Evolutionary conservation across 2,888 invertebrate genomes (phyloP).

Genomic region (Agriopis marginaria): DNA sequence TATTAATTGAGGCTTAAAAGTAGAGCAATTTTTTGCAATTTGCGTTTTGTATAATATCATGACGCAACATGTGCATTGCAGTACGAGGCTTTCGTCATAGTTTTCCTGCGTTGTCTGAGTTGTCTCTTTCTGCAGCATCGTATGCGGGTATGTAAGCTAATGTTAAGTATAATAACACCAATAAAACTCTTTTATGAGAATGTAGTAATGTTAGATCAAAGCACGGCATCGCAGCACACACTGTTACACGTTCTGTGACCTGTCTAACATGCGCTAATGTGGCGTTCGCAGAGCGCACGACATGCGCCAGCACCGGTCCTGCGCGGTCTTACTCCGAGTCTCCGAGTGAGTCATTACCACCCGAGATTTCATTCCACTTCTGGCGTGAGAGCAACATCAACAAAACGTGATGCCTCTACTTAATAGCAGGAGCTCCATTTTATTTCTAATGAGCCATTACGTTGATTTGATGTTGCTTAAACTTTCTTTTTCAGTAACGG

Average conservation of each 20-base stretch:
- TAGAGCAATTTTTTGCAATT: conserved; percentile 34
- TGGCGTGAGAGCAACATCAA: conserved; percentile 65
- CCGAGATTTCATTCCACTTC: conserved; percentile 40
- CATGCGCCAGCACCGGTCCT: conserved; percentile 37
- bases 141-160: conserved; percentile 54
- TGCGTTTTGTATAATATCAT: conserved; percentile 29
- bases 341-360: conserved; percentile 41
- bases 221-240: conserved; percentile 38
- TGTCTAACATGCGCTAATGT: conserved; percentile 30
- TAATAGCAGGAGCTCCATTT: conserved; percentile 61
- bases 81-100: conserved; percentile 56
- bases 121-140: conserved; percentile 64
- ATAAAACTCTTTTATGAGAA: conserved; percentile 32
- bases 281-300: conserved; percentile 32
- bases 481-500: conserved; percentile 61
- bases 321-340: conserved; percentile 27
- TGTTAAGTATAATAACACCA: conserved; percentile 61
- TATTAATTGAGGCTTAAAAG: conserved; percentile 30
- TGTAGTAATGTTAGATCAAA: conserved; percentile 34
- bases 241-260: conserved; percentile 20
- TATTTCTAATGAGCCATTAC: conserved; percentile 62
- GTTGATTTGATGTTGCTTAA: conserved; percentile 56
- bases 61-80: conserved; percentile 35
- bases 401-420: conserved; percentile 63
- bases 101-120: conserved; percentile 64